These are phyloP conservation scores for Uromys caudimaculatus DNA, from an alignment of 2,797 vertebrate species.

Conservation along the genomic window DNA sequence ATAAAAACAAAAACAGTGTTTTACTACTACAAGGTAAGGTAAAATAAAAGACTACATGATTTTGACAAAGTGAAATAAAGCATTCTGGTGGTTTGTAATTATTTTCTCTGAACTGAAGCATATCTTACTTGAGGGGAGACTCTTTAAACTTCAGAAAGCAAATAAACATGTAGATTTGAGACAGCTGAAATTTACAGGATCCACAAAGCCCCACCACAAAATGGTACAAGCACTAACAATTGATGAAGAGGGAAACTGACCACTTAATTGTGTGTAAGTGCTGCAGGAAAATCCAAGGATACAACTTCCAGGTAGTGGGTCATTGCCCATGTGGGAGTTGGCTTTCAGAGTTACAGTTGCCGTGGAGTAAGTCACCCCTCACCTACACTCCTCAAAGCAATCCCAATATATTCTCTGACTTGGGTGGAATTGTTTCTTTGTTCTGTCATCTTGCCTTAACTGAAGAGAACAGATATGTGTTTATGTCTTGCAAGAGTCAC, in stretches of 20 bases:
- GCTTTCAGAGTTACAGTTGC: not conserved
- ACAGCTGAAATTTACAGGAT: not conserved
- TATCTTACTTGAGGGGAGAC: not conserved
- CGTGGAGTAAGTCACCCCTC: not conserved
- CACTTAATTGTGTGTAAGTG: not conserved
- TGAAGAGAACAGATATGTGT: not conserved
- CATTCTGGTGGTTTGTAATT: not conserved
- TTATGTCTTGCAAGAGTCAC: not conserved
- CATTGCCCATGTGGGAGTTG: not conserved
- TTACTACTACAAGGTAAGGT: not conserved
- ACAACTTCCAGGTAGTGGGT: not conserved
- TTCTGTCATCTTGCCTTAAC: not conserved
- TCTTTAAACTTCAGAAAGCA: not conserved
- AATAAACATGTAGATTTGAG: not conserved
- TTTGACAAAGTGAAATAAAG: constrained; percentile 44
- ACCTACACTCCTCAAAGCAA: not conserved
- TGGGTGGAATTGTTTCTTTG: not conserved
- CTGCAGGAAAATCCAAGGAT: not conserved
- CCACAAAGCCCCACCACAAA: not conserved
- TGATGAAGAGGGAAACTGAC: not conserved
- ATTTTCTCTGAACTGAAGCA: not conserved
- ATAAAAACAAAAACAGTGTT: not conserved
- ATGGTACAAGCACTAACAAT: not conserved
- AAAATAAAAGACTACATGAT: constrained; percentile 24
- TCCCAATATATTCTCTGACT: not conserved